These are phyloP conservation scores for Ochropleura leucogaster DNA, from an alignment of 2,888 invertebrate genomes.

Conservation along the genomic window DNA sequence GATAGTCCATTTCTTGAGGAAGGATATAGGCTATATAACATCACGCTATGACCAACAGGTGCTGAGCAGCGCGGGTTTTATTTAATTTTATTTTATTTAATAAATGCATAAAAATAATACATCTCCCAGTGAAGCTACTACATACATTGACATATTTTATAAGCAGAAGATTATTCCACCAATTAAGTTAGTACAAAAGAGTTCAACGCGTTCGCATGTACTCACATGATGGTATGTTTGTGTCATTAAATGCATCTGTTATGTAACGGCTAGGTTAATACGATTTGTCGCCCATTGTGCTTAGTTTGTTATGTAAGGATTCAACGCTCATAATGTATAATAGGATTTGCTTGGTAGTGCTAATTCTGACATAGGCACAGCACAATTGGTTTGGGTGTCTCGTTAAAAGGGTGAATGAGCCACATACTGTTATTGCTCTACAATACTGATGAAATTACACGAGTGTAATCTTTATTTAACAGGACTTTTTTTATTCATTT, in stretches of 20 bases:
- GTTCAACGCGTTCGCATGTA: constrained; percentile 78
- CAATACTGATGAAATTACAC: neutral
- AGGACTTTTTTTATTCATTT: no score
- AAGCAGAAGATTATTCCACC: neutral
- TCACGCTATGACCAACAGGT: no score
- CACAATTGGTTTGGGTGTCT: neutral
- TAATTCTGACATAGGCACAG: constrained; percentile 2
- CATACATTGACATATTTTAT: neutral
- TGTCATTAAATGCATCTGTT: constrained; percentile 53
- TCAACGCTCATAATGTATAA: constrained; percentile 41
- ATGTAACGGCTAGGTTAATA: constrained; percentile 38
- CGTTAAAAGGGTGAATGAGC: neutral
- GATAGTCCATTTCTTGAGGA: no score
- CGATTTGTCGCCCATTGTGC: constrained; percentile 55
- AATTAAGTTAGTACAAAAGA: constrained; percentile 74
- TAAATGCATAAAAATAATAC: neutral
- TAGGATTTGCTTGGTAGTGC: constrained; percentile 29
- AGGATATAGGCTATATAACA: no score
- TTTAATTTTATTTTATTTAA: no score
- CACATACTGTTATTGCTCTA: neutral
- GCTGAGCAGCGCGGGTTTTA: no score
- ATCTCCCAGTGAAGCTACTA: neutral
- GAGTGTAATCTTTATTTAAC: constrained; percentile 4
- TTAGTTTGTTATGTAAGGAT: constrained; percentile 50
- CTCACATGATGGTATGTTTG: constrained; percentile 16